Base-by-base conservation (phyloP, 2,888 invertebrate genomes). In the Nymphalis urticae region DNA sequence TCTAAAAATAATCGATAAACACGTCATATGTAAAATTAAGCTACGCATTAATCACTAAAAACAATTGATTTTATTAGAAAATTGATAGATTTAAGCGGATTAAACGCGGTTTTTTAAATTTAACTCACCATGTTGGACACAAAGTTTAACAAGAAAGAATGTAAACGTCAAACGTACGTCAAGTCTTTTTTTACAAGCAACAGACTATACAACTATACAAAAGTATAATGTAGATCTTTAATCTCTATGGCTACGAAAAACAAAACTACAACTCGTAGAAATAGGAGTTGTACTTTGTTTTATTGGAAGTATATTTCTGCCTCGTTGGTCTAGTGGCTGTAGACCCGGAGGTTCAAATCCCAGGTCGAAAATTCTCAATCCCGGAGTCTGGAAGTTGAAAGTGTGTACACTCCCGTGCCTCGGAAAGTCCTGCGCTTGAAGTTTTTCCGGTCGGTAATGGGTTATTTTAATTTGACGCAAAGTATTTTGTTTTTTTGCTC, bases 81-180 rank as follows among this genome's bases (percentile, higher is more conserved):
- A 58, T 19, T 1, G 2, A 32, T 27, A 36, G 91, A 91, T 92
- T 87, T 75, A 69, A 64, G 73, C 48, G 68, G 91, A 91, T 90
- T 86, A 80, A 74, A 69, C 70, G 71, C 65, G 53, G 66, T 73
- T 73, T 75, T 72, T 66, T 71, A 51, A 66, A 70, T 65, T 69
- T 66, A 83, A 91, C 92, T 90, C 86, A 92, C 92, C 92, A 92
- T 92, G 90, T 86, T 89, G 87, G 78, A 86, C 82, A 84, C 85
- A 84, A 85, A 85, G 76, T 85, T 83, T 82, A 75, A 80, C 79
- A 85, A 85, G 84, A 89, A 90, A 86, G 85, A 85, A 79, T 36
- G 69, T 67, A 66, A 74, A 66, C 51, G 71, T 69, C 69, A 71
- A 66, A 63, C 62, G 48, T 63, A 69, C 64, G 69, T 73, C 66